Conservation (phyloP, 1,140 invertebrate species). For the Rhopalosiphum maidis region DNA sequence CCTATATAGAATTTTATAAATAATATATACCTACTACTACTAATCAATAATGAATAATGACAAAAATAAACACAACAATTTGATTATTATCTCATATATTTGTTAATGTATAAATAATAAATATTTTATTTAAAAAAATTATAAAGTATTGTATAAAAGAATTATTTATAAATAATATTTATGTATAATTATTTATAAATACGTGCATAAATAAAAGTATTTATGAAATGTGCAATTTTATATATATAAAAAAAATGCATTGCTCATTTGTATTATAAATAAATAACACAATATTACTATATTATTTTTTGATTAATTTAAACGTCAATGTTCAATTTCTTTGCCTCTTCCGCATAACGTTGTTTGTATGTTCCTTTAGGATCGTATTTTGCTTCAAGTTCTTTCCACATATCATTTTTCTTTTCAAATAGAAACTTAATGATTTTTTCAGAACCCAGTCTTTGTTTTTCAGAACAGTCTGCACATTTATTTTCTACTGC, state of each 20-base stretch:
- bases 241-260: background rate
- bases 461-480: conserved; percentile 69
- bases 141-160: background rate
- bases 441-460: conserved; percentile 61
- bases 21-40: background rate
- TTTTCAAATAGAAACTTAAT: conserved; percentile 60
- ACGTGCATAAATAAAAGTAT: background rate
- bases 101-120: background rate
- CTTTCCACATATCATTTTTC: conserved; percentile 59
- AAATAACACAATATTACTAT: background rate
- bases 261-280: background rate
- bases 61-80: background rate
- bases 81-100: background rate
- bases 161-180: background rate
- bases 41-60: background rate
- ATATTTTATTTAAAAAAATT: background rate
- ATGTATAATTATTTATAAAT: background rate
- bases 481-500: conserved; percentile 70
- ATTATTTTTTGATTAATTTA: conserved; percentile 12
- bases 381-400: conserved; percentile 61
- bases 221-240: background rate
- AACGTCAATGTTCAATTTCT: conserved; percentile 61
- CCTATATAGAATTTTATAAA: background rate
- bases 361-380: conserved; percentile 60
- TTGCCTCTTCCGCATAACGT: conserved; percentile 68